These are phyloP conservation scores for Ariopsis seemanni DNA, from an alignment of 2,113 vertebrate species.

Conservation along the genomic window DNA sequence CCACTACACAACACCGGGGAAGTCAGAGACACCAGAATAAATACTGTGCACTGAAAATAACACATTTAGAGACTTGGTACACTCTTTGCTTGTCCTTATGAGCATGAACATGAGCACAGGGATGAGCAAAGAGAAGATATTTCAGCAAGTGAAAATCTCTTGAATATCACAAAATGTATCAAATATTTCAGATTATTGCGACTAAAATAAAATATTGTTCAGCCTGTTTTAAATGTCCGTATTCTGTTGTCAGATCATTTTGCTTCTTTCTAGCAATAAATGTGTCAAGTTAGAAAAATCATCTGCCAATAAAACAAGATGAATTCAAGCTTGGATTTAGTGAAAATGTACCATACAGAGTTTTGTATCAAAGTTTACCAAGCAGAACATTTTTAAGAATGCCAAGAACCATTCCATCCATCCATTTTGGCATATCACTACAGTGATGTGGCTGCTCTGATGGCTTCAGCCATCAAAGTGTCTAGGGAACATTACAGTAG, in stretches of 20 bases:
- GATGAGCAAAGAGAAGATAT: neutral
- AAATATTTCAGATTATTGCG: neutral
- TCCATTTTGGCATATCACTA: too few species aligned
- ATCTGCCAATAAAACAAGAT: neutral
- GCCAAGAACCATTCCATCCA: neutral
- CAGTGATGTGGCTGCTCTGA: too few species aligned
- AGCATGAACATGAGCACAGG: too few species aligned
- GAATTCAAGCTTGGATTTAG: neutral
- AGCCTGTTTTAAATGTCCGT: neutral
- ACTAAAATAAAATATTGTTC: neutral
- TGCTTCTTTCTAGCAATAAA: neutral
- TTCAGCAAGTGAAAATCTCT: neutral
- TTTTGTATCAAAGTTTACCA: neutral
- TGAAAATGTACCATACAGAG: neutral
- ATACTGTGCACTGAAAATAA: neutral
- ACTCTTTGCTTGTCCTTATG: neutral
- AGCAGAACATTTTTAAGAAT: neutral
- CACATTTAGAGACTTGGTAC: neutral
- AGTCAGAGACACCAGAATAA: neutral
- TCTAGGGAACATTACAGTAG: too few species aligned
- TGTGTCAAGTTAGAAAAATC: neutral
- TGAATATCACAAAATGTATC: neutral
- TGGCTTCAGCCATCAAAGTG: too few species aligned
- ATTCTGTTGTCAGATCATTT: neutral
- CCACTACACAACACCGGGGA: slow-evolving; percentile 73